Conservation (phyloP, 2,888 invertebrate species). For the Thera obeliscata region DNA sequence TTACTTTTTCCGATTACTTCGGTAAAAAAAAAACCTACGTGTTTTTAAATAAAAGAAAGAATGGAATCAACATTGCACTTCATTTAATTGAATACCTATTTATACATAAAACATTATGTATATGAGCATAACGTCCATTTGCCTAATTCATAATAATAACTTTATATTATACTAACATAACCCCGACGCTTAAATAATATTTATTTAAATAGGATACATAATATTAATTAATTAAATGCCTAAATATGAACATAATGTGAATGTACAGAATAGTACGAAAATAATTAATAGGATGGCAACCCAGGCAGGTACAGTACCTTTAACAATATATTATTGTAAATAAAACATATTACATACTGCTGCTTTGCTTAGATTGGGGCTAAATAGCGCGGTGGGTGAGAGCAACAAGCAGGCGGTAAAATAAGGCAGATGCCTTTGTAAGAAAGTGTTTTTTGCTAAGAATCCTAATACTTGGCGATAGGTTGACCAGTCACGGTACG, state of each 20-base stretch:
- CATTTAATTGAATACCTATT: slow-evolving; percentile 73
- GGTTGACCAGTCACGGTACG: too few species aligned
- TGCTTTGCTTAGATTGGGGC: too few species aligned
- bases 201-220: slow-evolving; percentile 40
- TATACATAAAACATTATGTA: slow-evolving; percentile 68
- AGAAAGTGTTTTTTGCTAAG: too few species aligned
- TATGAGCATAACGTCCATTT: slow-evolving; percentile 66
- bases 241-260: slow-evolving; percentile 92
- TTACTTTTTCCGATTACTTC: too few species aligned
- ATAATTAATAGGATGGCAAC: slow-evolving; percentile 90
- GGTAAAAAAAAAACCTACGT: too few species aligned
- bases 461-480: too few species aligned
- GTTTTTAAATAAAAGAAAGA: slow-evolving; percentile 35
- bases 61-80: slow-evolving; percentile 63
- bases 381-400: too few species aligned
- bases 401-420: not conserved
- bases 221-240: slow-evolving; percentile 84
- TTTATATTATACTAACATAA: slow-evolving; percentile 45
- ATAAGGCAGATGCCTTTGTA: too few species aligned
- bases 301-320: slow-evolving; percentile 93
- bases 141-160: slow-evolving; percentile 55
- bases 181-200: slow-evolving; percentile 51
- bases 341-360: not conserved
- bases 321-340: slow-evolving; percentile 46
- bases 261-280: slow-evolving; percentile 90